Evolutionary conservation across 2,888 invertebrate species (phyloP), one percentile per base, ranked within the genome.

Genomic region (Atherix ibis): DNA sequence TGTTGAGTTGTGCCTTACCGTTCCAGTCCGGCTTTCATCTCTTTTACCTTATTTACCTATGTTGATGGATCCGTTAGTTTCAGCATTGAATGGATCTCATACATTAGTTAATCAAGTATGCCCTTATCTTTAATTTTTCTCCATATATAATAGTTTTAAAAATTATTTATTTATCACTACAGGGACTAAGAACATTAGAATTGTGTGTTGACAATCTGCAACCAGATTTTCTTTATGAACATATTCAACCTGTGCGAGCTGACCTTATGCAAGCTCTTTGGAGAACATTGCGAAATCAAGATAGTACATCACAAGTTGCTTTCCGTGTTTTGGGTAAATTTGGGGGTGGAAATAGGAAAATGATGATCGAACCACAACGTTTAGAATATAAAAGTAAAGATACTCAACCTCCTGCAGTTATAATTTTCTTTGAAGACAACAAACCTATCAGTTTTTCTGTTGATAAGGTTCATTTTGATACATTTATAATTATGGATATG

Each of bases 51-150:
- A 98, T 60, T 63, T 91, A 34, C 95, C 95, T 0, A 91, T 97
- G 87, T 65, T 98, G 19, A 98, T 98, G 98, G 97, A 98, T 64
- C 98, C 98, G 0, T 64, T 98, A 5, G 97, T 98, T 0, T 94
- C 94, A 0, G 97, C 97, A 0, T 65, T 98, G 8, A 95, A 97
- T 54, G 97, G 97, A 3, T 91, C 92, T 1, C 87, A 89, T 43
- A 87, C 89, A 0, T 65, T 97, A 6, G 89, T 97, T 24, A 83
- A 81, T 48, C 87, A 61, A 49, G 59, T 58, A 48, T 41, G 30
- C 32, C 5, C n/a, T n/a, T n/a, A n/a, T n/a, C n/a, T n/a, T n/a
- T n/a, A n/a, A n/a, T n/a, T n/a, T n/a, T n/a, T n/a, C n/a, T n/a
- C n/a, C n/a, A n/a, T n/a, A n/a, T n/a, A n/a, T n/a, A n/a, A n/a